Base-by-base conservation (phyloP, 1,140 invertebrate genomes). In the Diploscapter pachys region DNA sequence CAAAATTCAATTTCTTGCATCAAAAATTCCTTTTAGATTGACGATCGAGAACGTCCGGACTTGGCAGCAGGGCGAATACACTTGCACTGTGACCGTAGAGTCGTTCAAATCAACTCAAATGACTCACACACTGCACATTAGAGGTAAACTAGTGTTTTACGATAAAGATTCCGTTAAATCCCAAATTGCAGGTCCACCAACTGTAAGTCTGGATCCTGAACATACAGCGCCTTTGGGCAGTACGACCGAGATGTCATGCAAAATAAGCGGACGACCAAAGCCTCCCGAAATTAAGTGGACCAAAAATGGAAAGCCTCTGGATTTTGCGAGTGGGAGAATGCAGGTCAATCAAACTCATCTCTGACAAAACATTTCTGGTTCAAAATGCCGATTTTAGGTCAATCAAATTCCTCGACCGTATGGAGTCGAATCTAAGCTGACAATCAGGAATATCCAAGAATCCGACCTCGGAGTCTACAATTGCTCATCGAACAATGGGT, bases 31-130 rank as follows among this genome's bases (percentile, higher is more conserved):
- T 75, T 80, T 63, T 71, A 82, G 81, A 63, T 76, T 81, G 13
- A 84, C 82, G 6, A 61, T 83, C 9, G 81, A 77, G 4, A 77
- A 80, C 55, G 82, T 81, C 2, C 61, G 75, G 13, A 70, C 75
- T 52, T 84, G 81, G 77, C 78, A 83, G 52, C 79, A 78, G 49
- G 82, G 80, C 53, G 81, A 83, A 66, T 83, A 83, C 62, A 71
- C 66, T 48, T 80, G 72, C 48, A 54, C 72, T 49, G 75, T 67
- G n/a, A 62, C 57, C 13, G 73, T 80, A 8, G 70, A 77, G 48
- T 80, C 75, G 2, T 83, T 83, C 59, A 52, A 72, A 62, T n/a
- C 73, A 49, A 70, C 76, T 59, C 66, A 70, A 4, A 62, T 84
- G 13, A 68, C 71, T 49, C 83, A 83, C 67, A 75, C 71, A 57